Percentiles rank a stretch among this genome's conserved stretches.
These are phyloP conservation scores for Leptoteleia sp. DNA, from an alignment of 1,140 invertebrate genomes.

Conservation along the genomic window DNA sequence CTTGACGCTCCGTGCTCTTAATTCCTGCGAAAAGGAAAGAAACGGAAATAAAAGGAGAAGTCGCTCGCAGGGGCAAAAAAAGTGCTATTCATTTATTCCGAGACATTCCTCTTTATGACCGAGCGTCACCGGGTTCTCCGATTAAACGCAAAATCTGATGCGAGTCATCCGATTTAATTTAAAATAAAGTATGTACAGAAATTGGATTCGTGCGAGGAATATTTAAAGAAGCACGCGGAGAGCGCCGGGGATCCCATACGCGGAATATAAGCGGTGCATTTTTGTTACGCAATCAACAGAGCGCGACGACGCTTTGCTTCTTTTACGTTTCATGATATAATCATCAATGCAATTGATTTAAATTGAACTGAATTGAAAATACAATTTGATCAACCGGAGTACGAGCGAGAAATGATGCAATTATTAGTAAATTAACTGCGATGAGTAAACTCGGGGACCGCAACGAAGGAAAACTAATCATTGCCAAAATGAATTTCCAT, in stretches of 20 bases:
- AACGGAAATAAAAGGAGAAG: too few species aligned
- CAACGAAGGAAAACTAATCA: conserved; percentile 11
- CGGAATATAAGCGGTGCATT: conserved; percentile 7
- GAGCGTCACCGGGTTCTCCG: conserved; percentile 16
- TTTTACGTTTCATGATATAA: not conserved
- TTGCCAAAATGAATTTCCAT: conserved; percentile 1
- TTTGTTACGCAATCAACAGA: conserved; percentile 14
- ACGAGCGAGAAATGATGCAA: not conserved
- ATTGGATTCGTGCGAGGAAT: conserved; percentile 40
- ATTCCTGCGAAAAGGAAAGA: too few species aligned
- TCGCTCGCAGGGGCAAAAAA: too few species aligned
- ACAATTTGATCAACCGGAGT: not conserved
- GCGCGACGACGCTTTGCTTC: not conserved
- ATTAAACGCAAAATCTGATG: conserved; percentile 51
- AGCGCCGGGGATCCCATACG: not conserved
- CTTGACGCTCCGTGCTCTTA: conserved; percentile 36
- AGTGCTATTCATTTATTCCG: conserved; percentile 43
- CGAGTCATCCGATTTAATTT: conserved; percentile 44
- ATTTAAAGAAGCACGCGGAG: conserved; percentile 23
- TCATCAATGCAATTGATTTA: not conserved
- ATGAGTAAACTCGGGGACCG: not conserved
- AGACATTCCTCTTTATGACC: conserved; percentile 19
- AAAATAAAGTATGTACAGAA: conserved; percentile 26
- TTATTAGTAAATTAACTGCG: conserved; percentile 11
- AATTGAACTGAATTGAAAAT: not conserved